Conservation (phyloP, 2,888 invertebrate species). For the Latrodectus elegans region DNA sequence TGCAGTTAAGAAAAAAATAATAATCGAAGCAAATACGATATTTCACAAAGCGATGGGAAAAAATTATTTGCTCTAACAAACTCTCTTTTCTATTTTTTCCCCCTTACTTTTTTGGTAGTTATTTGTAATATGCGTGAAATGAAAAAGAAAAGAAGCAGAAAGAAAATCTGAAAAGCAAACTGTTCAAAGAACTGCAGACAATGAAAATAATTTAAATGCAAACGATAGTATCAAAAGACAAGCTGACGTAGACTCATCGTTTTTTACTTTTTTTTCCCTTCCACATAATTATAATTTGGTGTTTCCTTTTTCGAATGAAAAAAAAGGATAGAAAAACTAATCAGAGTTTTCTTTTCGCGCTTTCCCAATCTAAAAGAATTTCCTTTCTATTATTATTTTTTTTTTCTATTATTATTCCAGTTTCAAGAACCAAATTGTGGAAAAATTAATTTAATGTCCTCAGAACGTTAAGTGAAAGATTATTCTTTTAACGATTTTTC, state of each 20-base stretch:
- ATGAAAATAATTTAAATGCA: slow-evolving; percentile 67
- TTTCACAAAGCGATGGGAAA: not conserved
- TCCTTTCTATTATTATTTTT: slow-evolving; percentile 4
- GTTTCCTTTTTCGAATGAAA: slow-evolving; percentile 28
- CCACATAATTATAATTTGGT: slow-evolving; percentile 52
- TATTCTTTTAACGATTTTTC: slow-evolving; percentile 58
- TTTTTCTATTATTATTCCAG: not conserved
- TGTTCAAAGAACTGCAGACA: slow-evolving; percentile 25
- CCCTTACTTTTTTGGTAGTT: not conserved
- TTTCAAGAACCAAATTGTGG: slow-evolving; percentile 33
- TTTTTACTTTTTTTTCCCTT: not conserved
- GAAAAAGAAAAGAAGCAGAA: slow-evolving; percentile 1
- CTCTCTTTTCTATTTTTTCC: not conserved
- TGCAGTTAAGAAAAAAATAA: too few relatives aligned
- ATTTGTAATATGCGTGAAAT: not conserved
- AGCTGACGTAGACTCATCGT: slow-evolving; percentile 29
- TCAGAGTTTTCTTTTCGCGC: slow-evolving; percentile 36
- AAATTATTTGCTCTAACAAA: not conserved
- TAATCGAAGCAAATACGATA: not conserved
- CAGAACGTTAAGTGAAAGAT: slow-evolving; percentile 28
- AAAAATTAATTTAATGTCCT: slow-evolving; percentile 60
- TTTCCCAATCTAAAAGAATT: slow-evolving; percentile 47
- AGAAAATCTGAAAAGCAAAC: not conserved
- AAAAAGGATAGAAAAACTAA: slow-evolving; percentile 30
- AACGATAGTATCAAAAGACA: slow-evolving; percentile 59